Conservation (phyloP, 2,888 invertebrate genomes). For the Anarsia innoxiella region DNA sequence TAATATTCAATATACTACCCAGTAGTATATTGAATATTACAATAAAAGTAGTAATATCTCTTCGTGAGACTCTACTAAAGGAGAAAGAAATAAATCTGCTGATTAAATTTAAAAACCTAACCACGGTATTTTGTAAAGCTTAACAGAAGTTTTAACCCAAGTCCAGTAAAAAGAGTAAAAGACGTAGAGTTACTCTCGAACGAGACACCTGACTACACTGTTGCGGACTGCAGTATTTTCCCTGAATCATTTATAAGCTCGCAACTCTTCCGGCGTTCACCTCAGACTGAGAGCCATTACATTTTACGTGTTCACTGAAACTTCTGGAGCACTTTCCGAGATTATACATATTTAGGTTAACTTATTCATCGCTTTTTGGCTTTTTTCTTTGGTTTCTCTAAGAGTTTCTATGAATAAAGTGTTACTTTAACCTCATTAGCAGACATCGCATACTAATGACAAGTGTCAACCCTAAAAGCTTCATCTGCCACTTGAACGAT, state of each 20-base stretch:
- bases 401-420: neutral
- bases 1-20: too few species aligned
- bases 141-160: too few species aligned
- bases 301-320: conserved; percentile 10
- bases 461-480: conserved; percentile 67
- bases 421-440: conserved; percentile 9
- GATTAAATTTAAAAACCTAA: too few species aligned
- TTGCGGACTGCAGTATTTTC: conserved; percentile 3
- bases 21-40: too few species aligned
- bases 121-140: too few species aligned
- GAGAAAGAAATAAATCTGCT: too few species aligned
- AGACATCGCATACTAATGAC: conserved; percentile 6
- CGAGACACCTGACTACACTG: conserved; percentile 6
- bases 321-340: conserved; percentile 8
- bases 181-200: too few species aligned
- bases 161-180: too few species aligned
- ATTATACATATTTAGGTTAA: conserved; percentile 4
- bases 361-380: neutral
- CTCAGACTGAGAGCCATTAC: conserved; percentile 5
- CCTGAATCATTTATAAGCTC: conserved; percentile 32
- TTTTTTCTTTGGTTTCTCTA: neutral
- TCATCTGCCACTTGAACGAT: conserved; percentile 76
- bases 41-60: too few species aligned
- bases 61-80: too few species aligned
- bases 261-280: conserved; percentile 15